These are phyloP conservation scores for Parnassius mnemosyne DNA, from an alignment of 2,888 invertebrate species.

Conservation along the genomic window DNA sequence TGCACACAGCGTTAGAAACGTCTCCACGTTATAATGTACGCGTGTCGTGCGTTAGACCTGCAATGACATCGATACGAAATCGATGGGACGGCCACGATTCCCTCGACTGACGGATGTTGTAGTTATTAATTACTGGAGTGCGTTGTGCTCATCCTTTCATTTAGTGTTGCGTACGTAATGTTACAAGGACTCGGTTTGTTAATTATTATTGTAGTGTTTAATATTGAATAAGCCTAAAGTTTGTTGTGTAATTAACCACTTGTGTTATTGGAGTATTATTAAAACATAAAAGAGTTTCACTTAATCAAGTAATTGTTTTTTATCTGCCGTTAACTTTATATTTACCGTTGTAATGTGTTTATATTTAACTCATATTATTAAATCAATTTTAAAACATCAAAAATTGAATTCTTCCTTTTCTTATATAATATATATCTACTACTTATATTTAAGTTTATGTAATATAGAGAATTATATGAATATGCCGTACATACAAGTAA, in stretches of 20 bases:
- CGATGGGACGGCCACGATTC: slow-evolving; percentile 50
- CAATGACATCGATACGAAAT: slow-evolving; percentile 42
- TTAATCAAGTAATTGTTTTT: background rate
- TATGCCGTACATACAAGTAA: no score
- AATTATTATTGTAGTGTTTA: slow-evolving; percentile 2
- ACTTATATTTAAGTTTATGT: no score
- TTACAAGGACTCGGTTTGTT: background rate
- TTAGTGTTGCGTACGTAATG: slow-evolving; percentile 8
- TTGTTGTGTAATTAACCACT: background rate
- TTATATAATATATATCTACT: no score
- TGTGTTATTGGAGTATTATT: background rate
- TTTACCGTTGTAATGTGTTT: no score
- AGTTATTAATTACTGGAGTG: slow-evolving; percentile 25
- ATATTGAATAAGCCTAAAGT: background rate
- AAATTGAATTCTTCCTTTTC: no score
- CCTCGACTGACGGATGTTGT: slow-evolving; percentile 41
- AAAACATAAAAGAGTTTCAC: background rate
- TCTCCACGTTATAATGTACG: slow-evolving; percentile 57
- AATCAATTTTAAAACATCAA: no score
- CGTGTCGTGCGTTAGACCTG: slow-evolving; percentile 41
- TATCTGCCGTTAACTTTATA: no score
- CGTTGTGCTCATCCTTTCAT: slow-evolving; percentile 4
- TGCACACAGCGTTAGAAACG: slow-evolving; percentile 18
- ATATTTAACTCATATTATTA: no score
- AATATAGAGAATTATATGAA: no score